These are phyloP conservation scores for rabbit (Oryctolagus cuniculus) DNA, from an alignment of 2,113 vertebrate species.

Conservation along the genomic window DNA sequence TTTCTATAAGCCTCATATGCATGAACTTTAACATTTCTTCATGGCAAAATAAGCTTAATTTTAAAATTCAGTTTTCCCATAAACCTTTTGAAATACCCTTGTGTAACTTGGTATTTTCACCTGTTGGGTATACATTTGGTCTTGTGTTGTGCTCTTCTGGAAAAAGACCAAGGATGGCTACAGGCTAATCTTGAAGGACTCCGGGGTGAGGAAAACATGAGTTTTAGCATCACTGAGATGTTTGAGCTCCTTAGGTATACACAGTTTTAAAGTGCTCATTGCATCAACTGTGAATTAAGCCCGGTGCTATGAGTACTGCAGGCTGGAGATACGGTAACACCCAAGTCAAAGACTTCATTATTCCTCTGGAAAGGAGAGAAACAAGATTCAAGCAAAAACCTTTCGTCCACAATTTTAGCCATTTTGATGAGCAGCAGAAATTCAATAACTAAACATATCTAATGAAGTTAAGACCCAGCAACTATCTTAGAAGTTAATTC, in stretches of 20 bases:
- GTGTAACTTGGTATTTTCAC: neutral
- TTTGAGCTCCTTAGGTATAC: neutral
- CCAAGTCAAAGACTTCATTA: neutral
- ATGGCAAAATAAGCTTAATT: no score
- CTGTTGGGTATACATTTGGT: neutral
- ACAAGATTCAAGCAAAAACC: neutral
- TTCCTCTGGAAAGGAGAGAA: neutral
- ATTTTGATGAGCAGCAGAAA: neutral
- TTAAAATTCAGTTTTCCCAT: no score
- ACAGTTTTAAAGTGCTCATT: neutral
- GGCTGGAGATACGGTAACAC: no score
- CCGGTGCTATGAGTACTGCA: rapidly evolving
- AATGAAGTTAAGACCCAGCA: neutral
- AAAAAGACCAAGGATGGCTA: neutral
- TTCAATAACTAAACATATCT: neutral
- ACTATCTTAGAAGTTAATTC: neutral
- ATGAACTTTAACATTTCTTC: no score
- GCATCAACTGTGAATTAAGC: neutral
- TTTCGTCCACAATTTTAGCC: neutral
- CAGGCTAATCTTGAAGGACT: no score
- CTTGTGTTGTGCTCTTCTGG: neutral
- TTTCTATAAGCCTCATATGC: no score
- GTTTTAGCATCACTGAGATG: neutral
- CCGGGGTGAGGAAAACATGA: neutral
- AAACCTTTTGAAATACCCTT: no score